A percentile compares a stretch with the other conserved stretches of the same genome.
phyloP scores from a whole-genome alignment of 92 coral and sea anemone species.

The Porites lobata region DNA sequence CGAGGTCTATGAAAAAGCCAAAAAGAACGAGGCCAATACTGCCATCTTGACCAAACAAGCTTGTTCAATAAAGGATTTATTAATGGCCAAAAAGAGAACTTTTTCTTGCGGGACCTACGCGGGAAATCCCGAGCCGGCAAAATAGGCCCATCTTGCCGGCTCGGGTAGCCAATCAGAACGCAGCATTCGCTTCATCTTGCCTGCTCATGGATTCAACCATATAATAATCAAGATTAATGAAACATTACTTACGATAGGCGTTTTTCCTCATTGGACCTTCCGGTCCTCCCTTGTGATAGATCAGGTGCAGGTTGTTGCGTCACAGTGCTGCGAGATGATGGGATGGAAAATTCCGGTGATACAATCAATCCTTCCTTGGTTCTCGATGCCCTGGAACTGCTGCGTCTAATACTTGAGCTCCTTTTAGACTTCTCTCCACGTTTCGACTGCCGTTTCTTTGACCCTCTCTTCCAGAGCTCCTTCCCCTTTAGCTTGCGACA shows the following conservation, averaged over 20 bases:
- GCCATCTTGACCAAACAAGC: too few species aligned
- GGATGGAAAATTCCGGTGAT: conserved; percentile 80
- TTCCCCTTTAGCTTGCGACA: conserved; percentile 70
- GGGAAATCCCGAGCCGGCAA: too few species aligned
- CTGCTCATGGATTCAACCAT: too few species aligned
- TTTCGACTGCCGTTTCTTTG: conserved; percentile 28
- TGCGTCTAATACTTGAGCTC: conserved; percentile 12
- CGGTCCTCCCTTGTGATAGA: conserved; percentile 71
- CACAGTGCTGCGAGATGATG: conserved; percentile 72
- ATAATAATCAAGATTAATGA: too few species aligned
- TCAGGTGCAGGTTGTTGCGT: conserved; percentile 83
- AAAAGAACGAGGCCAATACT: too few species aligned
- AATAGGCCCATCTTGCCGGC: too few species aligned
- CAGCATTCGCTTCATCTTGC: too few species aligned
- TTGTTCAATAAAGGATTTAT: too few species aligned
- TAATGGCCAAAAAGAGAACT: too few species aligned
- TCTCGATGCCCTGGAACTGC: background rate
- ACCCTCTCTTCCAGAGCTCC: conserved; percentile 42
- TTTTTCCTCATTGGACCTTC: conserved; percentile 59
- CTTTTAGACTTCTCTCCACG: conserved; percentile 7
- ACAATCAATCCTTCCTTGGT: conserved; percentile 7
- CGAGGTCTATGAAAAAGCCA: too few species aligned
- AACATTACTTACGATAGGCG: conserved; percentile 70
- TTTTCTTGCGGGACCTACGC: too few species aligned
- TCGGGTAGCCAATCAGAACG: too few species aligned